A percentile compares a stretch with the other conserved stretches of the same genome.
phyloP scores from a whole-genome alignment of 2,797 vertebrate genomes.

The Babyrousa celebensis region DNA sequence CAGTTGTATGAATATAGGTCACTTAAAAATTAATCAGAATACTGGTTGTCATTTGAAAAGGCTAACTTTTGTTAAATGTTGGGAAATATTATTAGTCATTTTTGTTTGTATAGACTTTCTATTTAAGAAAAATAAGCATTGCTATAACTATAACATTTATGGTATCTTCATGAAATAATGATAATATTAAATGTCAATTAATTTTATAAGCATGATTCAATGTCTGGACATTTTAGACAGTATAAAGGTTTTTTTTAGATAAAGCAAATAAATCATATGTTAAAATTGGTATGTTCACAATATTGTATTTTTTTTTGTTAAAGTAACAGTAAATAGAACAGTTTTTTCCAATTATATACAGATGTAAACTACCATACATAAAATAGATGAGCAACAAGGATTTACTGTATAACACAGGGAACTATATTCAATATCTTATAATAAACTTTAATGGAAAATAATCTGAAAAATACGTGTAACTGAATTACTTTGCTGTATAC shows the following conservation, averaged over 20 bases:
- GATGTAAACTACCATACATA: neutral
- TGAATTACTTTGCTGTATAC: neutral
- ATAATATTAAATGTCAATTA: conserved; percentile 90
- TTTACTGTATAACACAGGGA: neutral
- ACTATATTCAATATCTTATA: neutral
- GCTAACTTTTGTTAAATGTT: conserved; percentile 76
- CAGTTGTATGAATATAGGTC: conserved; percentile 66
- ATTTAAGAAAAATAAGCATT: conserved; percentile 80
- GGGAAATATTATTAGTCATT: conserved; percentile 73
- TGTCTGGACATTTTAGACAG: conserved; percentile 87
- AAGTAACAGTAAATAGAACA: conserved; percentile 65
- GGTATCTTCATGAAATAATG: conserved; percentile 89
- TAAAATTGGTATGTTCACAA: conserved; percentile 82
- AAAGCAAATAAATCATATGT: conserved; percentile 82
- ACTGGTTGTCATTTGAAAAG: conserved; percentile 77
- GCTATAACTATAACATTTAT: conserved; percentile 86
- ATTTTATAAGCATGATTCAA: conserved; percentile 87
- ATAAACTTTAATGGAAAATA: neutral
- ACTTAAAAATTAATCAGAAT: conserved; percentile 71
- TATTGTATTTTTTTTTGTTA: conserved; percentile 66
- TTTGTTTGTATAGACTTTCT: conserved; percentile 79
- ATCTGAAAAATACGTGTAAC: neutral
- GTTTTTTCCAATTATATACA: conserved; percentile 72
- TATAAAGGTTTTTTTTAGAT: conserved; percentile 83
- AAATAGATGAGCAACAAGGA: neutral